A percentile compares a stretch with the other conserved stretches of the same genome.
phyloP scores from a whole-genome alignment of 2,888 invertebrate species.

The Cremastinae sp. region DNA sequence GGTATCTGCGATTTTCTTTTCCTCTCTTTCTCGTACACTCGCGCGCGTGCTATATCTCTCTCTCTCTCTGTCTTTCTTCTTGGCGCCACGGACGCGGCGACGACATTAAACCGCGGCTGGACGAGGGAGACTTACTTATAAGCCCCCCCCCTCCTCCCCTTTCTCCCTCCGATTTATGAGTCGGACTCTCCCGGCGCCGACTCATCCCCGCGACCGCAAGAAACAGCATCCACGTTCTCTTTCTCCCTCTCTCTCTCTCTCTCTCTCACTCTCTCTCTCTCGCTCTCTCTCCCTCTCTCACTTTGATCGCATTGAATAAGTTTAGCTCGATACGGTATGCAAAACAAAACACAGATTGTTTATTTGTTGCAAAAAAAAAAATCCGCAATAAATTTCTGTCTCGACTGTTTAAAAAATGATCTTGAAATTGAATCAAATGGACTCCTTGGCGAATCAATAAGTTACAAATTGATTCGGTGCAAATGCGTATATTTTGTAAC shows the following conservation, averaged over 20 bases:
- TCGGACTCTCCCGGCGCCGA: slow-evolving; percentile 56
- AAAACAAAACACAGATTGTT: too few species aligned
- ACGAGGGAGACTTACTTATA: slow-evolving; percentile 78
- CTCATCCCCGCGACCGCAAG: slow-evolving; percentile 53
- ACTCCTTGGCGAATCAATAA: too few species aligned
- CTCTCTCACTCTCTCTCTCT: slow-evolving; percentile 8
- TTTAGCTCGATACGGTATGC: slow-evolving; percentile 26
- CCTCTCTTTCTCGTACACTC: slow-evolving; percentile 52
- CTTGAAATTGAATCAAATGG: too few species aligned
- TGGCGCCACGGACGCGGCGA: slow-evolving; percentile 79
- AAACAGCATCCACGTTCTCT: slow-evolving; percentile 39
- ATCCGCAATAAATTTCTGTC: not conserved
- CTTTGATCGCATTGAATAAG: slow-evolving; percentile 11
- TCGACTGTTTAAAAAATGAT: too few species aligned
- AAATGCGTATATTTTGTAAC: not conserved
- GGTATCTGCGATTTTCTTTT: slow-evolving; percentile 52
- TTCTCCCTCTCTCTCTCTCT: slow-evolving; percentile 27
- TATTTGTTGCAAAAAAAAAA: not conserved
- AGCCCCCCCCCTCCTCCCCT: slow-evolving; percentile 73
- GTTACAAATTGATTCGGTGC: not conserved
- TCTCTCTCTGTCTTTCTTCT: slow-evolving; percentile 68
- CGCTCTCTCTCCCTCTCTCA: slow-evolving; percentile 4
- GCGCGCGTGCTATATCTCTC: slow-evolving; percentile 54
- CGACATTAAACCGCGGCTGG: slow-evolving; percentile 77
- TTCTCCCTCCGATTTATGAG: slow-evolving; percentile 60